Conservation (phyloP, 2,113 vertebrate species). For the Cisticola juncidis region DNA sequence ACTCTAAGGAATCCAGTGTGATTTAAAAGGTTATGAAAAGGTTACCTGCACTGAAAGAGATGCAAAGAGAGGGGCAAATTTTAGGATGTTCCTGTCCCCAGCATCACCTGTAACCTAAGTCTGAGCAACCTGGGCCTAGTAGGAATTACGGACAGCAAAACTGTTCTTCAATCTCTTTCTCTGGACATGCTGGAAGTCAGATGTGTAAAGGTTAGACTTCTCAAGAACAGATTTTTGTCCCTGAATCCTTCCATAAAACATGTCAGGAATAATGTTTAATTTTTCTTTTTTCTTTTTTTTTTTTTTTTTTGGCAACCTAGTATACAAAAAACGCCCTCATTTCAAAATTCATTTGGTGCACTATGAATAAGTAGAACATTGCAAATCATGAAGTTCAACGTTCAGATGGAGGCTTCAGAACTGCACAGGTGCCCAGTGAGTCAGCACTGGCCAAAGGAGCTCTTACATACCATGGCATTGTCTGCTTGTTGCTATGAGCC, state of each 20-base stretch:
- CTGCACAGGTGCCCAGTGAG: not conserved
- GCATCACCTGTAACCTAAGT: not conserved
- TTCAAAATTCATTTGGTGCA: not conserved
- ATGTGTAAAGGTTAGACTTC: not conserved
- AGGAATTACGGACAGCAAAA: not conserved
- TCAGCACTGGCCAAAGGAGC: not conserved
- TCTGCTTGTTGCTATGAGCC: not conserved
- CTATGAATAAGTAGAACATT: not conserved
- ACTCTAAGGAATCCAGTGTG: not conserved
- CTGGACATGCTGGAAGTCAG: not conserved
- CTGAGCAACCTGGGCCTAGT: not conserved
- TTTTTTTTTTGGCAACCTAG: not conserved
- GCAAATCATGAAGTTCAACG: not conserved
- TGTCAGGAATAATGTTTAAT: fast-evolving
- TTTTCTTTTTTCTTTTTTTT: not conserved
- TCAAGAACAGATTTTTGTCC: not conserved
- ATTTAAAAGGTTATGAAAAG: not conserved
- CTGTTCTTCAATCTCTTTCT: not conserved
- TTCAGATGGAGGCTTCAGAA: not conserved
- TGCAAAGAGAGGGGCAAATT: not conserved
- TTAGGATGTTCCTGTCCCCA: not conserved
- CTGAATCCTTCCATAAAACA: not conserved
- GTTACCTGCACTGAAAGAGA: not conserved
- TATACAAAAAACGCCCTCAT: not conserved
- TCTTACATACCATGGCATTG: not conserved